phyloP scores from a whole-genome alignment of 2,888 invertebrate genomes.

The Eumacrocentrus americanus region DNA sequence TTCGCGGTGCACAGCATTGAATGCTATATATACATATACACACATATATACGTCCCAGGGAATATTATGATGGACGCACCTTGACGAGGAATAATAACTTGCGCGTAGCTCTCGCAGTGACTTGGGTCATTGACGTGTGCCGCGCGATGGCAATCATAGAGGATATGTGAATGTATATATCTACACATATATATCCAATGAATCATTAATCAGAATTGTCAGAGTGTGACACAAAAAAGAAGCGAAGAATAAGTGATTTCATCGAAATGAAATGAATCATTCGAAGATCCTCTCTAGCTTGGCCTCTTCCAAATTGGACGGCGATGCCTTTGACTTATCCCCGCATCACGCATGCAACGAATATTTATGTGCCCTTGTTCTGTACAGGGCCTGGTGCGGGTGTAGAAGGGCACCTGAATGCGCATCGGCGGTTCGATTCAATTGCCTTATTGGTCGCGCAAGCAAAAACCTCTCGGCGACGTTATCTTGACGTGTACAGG shows the following conservation, averaged over 20 bases:
- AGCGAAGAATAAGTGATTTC: slow-evolving; percentile 20
- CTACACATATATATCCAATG: not conserved
- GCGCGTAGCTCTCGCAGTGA: slow-evolving; percentile 19
- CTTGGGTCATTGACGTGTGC: slow-evolving; percentile 37
- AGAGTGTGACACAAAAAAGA: not conserved
- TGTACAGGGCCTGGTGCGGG: not conserved
- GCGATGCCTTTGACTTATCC: slow-evolving; percentile 27
- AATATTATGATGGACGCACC: slow-evolving; percentile 30
- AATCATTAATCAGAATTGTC: slow-evolving; percentile 10
- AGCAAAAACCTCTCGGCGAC: slow-evolving; percentile 17
- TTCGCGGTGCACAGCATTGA: slow-evolving; percentile 4
- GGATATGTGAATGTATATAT: not conserved
- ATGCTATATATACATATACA: slow-evolving; percentile 11
- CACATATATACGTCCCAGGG: no score
- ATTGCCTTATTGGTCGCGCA: slow-evolving; percentile 41
- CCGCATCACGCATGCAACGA: slow-evolving; percentile 25
- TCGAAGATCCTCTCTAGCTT: not conserved
- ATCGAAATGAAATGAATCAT: slow-evolving; percentile 24
- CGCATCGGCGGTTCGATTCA: slow-evolving; percentile 31
- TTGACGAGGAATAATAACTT: slow-evolving; percentile 22
- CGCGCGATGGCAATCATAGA: slow-evolving; percentile 12
- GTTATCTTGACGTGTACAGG: slow-evolving; percentile 34
- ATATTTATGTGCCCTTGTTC: slow-evolving; percentile 7
- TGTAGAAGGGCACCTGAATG: not conserved
- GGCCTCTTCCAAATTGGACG: slow-evolving; percentile 25